A percentile compares a stretch with the other conserved stretches of the same genome.
Evolutionary conservation across 2,113 vertebrate species (phyloP).

Genomic region (Pelobates fuscus): DNA sequence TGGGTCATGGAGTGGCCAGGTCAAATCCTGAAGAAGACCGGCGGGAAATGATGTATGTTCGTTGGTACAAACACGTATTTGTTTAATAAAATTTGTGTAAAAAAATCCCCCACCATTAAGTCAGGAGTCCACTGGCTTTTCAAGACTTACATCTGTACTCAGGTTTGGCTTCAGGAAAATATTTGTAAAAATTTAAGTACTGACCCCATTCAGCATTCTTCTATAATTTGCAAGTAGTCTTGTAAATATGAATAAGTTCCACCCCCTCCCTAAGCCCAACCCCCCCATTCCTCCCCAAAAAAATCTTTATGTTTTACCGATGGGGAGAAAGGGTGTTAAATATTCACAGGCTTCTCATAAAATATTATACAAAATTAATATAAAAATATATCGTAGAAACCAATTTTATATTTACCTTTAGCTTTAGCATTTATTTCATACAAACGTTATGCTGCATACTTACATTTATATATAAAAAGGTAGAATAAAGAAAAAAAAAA

Average conservation of each 20-base stretch:
- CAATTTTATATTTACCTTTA: conserved; percentile 48
- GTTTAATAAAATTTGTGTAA: too few species aligned
- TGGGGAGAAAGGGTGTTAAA: not conserved
- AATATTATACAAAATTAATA: conserved; percentile 36
- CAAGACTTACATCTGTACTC: not conserved
- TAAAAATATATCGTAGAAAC: conserved; percentile 41
- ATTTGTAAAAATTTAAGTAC: not conserved
- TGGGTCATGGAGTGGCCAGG: too few species aligned
- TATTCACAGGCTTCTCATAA: conserved; percentile 15
- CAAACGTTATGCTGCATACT: conserved; percentile 61
- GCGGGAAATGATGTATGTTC: too few species aligned
- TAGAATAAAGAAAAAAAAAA: conserved; percentile 61
- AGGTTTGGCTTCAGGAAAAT: not conserved
- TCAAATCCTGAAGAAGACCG: too few species aligned
- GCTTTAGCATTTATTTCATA: conserved; percentile 68
- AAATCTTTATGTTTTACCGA: not conserved
- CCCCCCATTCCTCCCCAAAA: too few species aligned
- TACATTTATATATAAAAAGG: conserved; percentile 60
- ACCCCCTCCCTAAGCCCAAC: too few species aligned
- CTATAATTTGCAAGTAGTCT: too few species aligned
- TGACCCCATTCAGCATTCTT: too few species aligned
- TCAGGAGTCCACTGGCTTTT: not conserved
- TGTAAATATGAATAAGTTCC: too few species aligned
- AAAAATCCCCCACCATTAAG: too few species aligned
- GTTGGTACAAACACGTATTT: too few species aligned